A percentile compares a stretch with the other conserved stretches of the same genome.
Conservation (phyloP, 2,113 vertebrate genomes). For the Charadrius vociferus region DNA sequence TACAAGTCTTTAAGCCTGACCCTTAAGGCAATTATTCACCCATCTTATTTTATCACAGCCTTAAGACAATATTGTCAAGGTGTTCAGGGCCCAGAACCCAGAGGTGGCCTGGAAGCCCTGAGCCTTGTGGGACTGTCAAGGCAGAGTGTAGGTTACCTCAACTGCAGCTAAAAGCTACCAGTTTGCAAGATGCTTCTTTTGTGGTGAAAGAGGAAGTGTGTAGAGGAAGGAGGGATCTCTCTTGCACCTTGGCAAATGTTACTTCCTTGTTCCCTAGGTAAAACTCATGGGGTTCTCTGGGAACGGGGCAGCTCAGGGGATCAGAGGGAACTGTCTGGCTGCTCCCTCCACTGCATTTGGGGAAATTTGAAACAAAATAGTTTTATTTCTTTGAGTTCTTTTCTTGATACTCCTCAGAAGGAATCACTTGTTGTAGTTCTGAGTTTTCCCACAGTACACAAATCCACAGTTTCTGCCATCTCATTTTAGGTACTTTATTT, state of each 20-base stretch:
- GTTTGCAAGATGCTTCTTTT: background rate
- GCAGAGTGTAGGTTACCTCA: background rate
- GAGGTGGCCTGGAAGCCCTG: background rate
- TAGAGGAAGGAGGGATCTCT: background rate
- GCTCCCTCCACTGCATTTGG: background rate
- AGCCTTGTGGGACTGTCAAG: background rate
- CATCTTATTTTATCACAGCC: background rate
- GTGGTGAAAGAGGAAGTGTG: rapidly evolving
- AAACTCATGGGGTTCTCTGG: background rate
- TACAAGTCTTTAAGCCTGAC: background rate
- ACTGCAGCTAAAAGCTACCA: background rate
- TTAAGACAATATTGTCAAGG: background rate
- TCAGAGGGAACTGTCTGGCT: rapidly evolving
- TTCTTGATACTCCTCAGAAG: background rate
- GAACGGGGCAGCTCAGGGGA: background rate
- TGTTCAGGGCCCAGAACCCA: background rate
- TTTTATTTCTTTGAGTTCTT: background rate
- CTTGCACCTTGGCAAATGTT: rapidly evolving
- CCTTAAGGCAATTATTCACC: rapidly evolving
- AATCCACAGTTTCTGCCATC: background rate
- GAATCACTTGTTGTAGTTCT: background rate
- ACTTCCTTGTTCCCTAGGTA: background rate
- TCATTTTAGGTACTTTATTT: background rate
- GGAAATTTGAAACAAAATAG: background rate
- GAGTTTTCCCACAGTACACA: background rate